Conservation (phyloP, 2,888 invertebrate genomes). For the Lasioglossum pauxillum region DNA sequence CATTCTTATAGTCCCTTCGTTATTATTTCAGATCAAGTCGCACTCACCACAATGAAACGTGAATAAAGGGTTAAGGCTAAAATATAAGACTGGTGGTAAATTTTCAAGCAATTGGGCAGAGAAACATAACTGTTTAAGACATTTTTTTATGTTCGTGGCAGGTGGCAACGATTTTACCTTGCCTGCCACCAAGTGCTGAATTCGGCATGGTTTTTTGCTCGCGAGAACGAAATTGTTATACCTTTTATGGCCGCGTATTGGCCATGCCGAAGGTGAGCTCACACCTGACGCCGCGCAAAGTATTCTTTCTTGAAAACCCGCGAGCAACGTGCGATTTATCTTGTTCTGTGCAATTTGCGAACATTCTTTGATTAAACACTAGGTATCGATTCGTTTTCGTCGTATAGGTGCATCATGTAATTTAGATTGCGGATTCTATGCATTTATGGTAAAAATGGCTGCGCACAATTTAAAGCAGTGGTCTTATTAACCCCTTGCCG, state of each 20-base stretch:
- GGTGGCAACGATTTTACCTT: slow-evolving; percentile 31
- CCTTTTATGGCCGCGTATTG: slow-evolving; percentile 49
- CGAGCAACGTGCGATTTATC: slow-evolving; percentile 32
- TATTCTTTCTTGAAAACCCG: slow-evolving; percentile 14
- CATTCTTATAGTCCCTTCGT: background rate
- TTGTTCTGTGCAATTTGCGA: background rate
- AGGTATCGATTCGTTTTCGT: background rate
- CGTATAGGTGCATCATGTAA: background rate
- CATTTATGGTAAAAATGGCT: too few relatives aligned
- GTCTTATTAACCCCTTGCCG: too few relatives aligned
- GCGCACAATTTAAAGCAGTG: too few relatives aligned
- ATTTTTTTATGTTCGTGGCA: slow-evolving; percentile 23
- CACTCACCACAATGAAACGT: background rate
- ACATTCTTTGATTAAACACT: background rate
- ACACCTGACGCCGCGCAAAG: slow-evolving; percentile 47
- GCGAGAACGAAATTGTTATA: slow-evolving; percentile 50
- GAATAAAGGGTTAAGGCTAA: background rate
- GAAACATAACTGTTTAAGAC: slow-evolving; percentile 12
- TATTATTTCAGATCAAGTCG: background rate
- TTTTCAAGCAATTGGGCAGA: slow-evolving; percentile 1
- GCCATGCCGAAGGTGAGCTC: slow-evolving; percentile 40
- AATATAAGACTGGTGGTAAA: background rate
- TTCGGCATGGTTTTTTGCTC: slow-evolving; percentile 32
- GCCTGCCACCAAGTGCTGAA: slow-evolving; percentile 7
- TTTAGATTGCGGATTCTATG: background rate